A percentile compares a stretch with the other conserved stretches of the same genome.
Conservation (phyloP, 23 tunicate genomes). For the Ciona savignyi region DNA sequence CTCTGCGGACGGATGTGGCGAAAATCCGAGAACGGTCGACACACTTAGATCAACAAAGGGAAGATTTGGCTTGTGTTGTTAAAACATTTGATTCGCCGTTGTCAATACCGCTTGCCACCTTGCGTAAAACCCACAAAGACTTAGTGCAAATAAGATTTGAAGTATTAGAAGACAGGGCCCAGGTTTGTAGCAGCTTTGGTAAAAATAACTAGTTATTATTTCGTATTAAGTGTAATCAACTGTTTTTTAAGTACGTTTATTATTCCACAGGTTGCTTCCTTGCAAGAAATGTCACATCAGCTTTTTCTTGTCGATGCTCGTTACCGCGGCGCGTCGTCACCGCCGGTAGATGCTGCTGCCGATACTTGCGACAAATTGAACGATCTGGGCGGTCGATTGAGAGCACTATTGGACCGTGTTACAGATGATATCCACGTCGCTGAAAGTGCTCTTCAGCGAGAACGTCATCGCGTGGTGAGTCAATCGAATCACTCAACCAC, state of each 20-base stretch:
- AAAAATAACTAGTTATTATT: no score
- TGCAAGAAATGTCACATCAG: constrained; percentile 36
- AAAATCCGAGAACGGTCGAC: no score
- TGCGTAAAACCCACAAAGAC: constrained; percentile 26
- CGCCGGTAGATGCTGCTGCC: constrained; percentile 32
- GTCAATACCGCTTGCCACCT: neutral
- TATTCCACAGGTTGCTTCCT: constrained; percentile 24
- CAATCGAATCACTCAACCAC: no score
- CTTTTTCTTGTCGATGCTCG: constrained; percentile 20
- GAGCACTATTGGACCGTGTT: constrained; percentile 33
- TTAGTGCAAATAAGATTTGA: constrained; percentile 32
- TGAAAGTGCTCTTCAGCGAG: constrained; percentile 27
- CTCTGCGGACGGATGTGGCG: neutral
- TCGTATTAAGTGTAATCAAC: no score
- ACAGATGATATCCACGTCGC: constrained; percentile 29
- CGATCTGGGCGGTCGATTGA: constrained; percentile 19
- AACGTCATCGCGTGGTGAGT: constrained; percentile 42
- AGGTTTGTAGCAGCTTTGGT: no score
- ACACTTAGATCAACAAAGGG: neutral
- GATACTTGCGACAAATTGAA: constrained; percentile 28
- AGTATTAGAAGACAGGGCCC: constrained; percentile 15
- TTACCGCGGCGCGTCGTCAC: neutral
- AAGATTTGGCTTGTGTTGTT: neutral
- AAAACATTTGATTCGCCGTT: constrained; percentile 1
- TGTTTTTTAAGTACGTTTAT: no score